A percentile compares a stretch with the other conserved stretches of the same genome.
These are phyloP conservation scores for Mormyrops boulengeri DNA, from an alignment of 2,797 vertebrate genomes.

Conservation along the genomic window DNA sequence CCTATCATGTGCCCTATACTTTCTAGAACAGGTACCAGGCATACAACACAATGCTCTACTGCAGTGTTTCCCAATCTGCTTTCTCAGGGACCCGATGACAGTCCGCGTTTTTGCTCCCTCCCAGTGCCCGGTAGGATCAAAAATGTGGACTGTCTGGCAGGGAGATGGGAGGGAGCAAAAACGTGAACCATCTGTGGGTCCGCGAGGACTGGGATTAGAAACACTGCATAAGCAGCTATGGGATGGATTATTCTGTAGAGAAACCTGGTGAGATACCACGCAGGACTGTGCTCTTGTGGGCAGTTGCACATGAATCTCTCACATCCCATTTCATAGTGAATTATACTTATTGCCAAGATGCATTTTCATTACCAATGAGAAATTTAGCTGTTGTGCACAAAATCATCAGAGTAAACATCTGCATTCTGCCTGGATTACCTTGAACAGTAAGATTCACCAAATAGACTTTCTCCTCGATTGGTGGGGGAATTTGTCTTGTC, in stretches of 20 bases:
- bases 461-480: accelerated
- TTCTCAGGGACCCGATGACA: neutral
- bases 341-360: neutral
- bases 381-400: neutral
- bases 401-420: neutral
- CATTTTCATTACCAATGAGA: neutral
- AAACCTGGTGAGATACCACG: neutral
- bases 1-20: neutral
- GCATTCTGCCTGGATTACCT: constrained; percentile 16
- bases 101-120: neutral
- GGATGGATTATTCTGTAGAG: neutral
- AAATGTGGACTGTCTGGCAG: neutral
- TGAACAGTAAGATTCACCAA: constrained; percentile 4
- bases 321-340: neutral
- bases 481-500: constrained; percentile 19
- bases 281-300: neutral
- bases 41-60: neutral
- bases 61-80: neutral
- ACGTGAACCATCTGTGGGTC: neutral
- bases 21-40: neutral
- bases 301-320: neutral
- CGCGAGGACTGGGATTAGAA: neutral
- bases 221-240: neutral
- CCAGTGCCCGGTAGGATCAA: neutral
- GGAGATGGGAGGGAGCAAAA: neutral